Conservation (phyloP, 1,140 invertebrate genomes). For the Tetranychus cinnabarinus region DNA sequence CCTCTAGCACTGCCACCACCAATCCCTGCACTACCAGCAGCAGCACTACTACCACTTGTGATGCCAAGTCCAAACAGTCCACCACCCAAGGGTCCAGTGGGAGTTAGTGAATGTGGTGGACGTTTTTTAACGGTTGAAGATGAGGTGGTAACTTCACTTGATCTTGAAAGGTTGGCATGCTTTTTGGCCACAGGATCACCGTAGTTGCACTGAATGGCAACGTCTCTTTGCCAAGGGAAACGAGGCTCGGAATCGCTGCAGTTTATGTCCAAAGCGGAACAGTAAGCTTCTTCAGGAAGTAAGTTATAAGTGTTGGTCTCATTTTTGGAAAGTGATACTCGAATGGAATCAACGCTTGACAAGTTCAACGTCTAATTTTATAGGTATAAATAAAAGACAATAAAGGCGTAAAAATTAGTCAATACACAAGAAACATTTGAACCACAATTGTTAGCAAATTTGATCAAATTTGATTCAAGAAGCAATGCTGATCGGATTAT, state of each 20-base stretch:
- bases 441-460: too few species aligned
- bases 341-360: conserved; percentile 1
- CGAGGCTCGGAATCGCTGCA: conserved; percentile 17
- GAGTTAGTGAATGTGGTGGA: background rate
- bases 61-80: background rate
- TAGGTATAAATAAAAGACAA: background rate
- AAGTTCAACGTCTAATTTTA: background rate
- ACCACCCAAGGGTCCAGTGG: too few species aligned
- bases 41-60: background rate
- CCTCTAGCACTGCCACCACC: background rate
- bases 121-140: background rate
- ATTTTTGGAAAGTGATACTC: background rate
- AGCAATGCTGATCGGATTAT: too few species aligned
- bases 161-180: background rate
- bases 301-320: conserved; percentile 10
- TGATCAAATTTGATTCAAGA: too few species aligned
- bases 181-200: background rate
- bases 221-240: conserved; percentile 22
- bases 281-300: conserved; percentile 14
- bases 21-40: background rate
- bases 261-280: conserved; percentile 18
- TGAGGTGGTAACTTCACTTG: background rate
- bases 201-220: conserved; percentile 19
- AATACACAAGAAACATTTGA: background rate
- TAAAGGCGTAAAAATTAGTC: background rate